Base-by-base conservation (phyloP, 2,797 vertebrate genomes). In the Gambusia yucatana region DNA sequence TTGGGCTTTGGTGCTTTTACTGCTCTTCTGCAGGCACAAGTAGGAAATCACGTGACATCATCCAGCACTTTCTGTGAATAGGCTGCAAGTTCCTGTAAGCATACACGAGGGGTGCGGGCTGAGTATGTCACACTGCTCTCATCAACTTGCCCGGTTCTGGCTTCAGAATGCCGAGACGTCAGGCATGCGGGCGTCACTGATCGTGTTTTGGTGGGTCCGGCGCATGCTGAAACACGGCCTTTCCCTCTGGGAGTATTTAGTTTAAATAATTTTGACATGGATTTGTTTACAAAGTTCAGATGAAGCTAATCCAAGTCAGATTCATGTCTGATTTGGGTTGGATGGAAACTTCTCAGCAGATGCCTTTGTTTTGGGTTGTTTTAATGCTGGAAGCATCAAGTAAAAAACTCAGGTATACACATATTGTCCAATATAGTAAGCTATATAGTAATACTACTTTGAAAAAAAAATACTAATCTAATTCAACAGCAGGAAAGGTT, bases 1-100 rank as follows among this genome's bases (percentile, higher is more conserved):
- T 81, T 73, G 69, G 46, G 46, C 14, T 47, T 47, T 47, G 4
- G 77, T 83, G 76, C 61, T 52, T 39, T 59, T 78, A 63, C 77
- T 33, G 55, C 81, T 72, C 33, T 59, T 75, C 75, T 75, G 82
- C 81, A 83, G 70, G 84, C 43, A 22, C 5, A 10, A 52, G 80
- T 11, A 78, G 74, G 17, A 61, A 88, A 78, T 94, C 95, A 94
- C 86, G 91, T 95, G 95, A 95, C 92, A 89, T 93, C 87, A 91
- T 83, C 89, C 83, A 63, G 91, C 82, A 41, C 86, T 87, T 95
- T 94, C 93, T 89, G 79, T 93, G 93, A 95, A 94, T 86, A 76
- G 88, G 77, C 88, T 90, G 86, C 92, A 91, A 92, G 93, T 96
- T 96, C 95, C 94, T 89, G 88, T 87, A 80, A 90, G 90, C 85